Conservation (phyloP, 2,113 vertebrate species). For the Xerus inauris region DNA sequence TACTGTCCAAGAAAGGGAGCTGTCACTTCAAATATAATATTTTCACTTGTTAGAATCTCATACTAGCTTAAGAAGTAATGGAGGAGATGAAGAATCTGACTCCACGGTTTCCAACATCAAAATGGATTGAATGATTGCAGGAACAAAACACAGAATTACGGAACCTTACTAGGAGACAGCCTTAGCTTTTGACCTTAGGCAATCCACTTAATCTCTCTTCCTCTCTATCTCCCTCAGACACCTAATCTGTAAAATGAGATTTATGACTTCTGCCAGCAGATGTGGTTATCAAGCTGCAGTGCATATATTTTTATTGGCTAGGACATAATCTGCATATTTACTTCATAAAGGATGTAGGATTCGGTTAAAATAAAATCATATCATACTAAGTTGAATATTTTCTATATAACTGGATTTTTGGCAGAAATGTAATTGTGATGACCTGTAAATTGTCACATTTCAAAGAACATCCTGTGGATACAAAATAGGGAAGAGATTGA, state of each 20-base stretch:
- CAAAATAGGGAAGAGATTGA: conserved; percentile 34
- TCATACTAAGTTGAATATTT: not conserved
- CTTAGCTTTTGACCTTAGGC: conserved; percentile 66
- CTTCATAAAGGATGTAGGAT: not conserved
- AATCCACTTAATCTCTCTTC: conserved; percentile 43
- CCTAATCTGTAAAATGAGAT: conserved; percentile 59
- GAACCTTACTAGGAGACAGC: conserved; percentile 53
- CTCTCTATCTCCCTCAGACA: conserved; percentile 15
- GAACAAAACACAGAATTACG: conserved; percentile 69
- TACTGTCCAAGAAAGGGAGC: conserved; percentile 6
- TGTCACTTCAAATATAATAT: conserved; percentile 44
- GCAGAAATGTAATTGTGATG: not conserved
- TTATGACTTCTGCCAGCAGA: conserved; percentile 31
- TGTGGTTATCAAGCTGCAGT: not conserved
- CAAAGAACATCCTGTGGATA: not conserved
- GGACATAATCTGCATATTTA: not conserved
- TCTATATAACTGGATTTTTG: not conserved
- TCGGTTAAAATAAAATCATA: conserved; percentile 34
- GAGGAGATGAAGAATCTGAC: conserved; percentile 47
- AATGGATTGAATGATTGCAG: conserved; percentile 61
- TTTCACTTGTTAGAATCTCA: conserved; percentile 60
- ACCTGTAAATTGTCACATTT: not conserved
- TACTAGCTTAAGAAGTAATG: conserved; percentile 1
- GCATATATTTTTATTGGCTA: not conserved
- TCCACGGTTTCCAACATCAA: conserved; percentile 53